phyloP scores from a whole-genome alignment of 92 coral and sea anemone species.

The Phenganax subtilis region DNA sequence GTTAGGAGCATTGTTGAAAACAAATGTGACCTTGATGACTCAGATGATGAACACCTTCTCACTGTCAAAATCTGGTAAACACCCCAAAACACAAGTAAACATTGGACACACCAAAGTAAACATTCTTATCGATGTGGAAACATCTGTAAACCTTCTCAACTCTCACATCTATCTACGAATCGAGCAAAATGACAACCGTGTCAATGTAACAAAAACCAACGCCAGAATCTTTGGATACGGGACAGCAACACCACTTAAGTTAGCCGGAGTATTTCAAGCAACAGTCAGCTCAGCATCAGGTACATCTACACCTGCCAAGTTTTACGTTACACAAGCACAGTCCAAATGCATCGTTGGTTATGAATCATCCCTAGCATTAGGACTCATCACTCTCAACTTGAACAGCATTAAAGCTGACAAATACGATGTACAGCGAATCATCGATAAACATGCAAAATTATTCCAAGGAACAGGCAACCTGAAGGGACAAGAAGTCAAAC shows the following conservation, averaged over 20 bases:
- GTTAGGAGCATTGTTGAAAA: not conserved
- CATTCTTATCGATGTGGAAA: slow-evolving; percentile 45
- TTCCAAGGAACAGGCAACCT: slow-evolving; percentile 53
- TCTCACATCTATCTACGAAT: slow-evolving; percentile 5
- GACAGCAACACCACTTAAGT: slow-evolving; percentile 37
- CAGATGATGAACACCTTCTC: slow-evolving; percentile 41
- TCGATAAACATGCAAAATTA: slow-evolving; percentile 37
- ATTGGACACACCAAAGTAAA: slow-evolving; percentile 35
- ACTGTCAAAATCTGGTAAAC: slow-evolving; percentile 22
- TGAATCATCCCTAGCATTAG: slow-evolving; percentile 39
- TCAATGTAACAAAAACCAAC: slow-evolving; percentile 16
- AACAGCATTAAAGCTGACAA: slow-evolving; percentile 33
- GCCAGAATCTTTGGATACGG: slow-evolving; percentile 46
- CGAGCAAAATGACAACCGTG: slow-evolving; percentile 1
- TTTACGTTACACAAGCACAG: slow-evolving; percentile 18
- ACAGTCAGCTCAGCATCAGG: slow-evolving; percentile 38
- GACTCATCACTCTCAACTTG: slow-evolving; percentile 37
- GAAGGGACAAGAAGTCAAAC: slow-evolving; percentile 46
- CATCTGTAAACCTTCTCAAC: slow-evolving; percentile 49
- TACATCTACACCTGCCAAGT: slow-evolving; percentile 39
- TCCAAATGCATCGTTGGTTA: slow-evolving; percentile 43
- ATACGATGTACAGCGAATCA: slow-evolving; percentile 6
- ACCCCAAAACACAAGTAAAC: slow-evolving; percentile 38
- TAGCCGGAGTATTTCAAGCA: slow-evolving; percentile 41
- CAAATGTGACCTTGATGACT: not conserved